phyloP scores from a whole-genome alignment of 2,888 invertebrate genomes.

The Cheilosia pagana region DNA sequence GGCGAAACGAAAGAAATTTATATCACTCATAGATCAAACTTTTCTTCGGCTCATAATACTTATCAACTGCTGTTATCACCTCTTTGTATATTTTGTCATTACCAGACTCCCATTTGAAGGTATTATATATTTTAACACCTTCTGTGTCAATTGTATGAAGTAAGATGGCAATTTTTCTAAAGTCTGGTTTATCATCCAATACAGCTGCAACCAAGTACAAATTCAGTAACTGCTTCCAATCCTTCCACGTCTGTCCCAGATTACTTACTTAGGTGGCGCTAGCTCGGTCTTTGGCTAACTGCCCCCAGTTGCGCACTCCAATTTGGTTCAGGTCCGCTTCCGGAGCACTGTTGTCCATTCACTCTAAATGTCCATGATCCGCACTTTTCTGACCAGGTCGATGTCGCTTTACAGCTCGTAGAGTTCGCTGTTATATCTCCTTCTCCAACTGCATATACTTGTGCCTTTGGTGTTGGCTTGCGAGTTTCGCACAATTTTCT shows the following conservation, averaged over 20 bases:
- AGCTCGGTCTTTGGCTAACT: too few species aligned
- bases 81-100: not conserved
- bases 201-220: constrained; percentile 5
- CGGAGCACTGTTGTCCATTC: too few species aligned
- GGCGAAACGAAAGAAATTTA: not conserved
- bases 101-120: not conserved
- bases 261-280: too few species aligned
- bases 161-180: constrained; percentile 1
- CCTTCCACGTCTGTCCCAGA: not conserved
- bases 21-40: not conserved
- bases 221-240: constrained; percentile 4
- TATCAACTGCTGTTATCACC: not conserved
- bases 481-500: too few species aligned
- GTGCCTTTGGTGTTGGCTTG: too few species aligned
- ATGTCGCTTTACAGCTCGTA: too few species aligned
- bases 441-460: too few species aligned
- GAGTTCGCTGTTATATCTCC: too few species aligned
- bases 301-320: too few species aligned
- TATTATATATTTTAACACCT: not conserved
- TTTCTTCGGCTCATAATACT: not conserved
- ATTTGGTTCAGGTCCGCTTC: too few species aligned
- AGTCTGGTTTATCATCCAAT: not conserved
- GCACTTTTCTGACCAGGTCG: too few species aligned
- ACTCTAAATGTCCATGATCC: too few species aligned
- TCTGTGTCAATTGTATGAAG: not conserved